Base-by-base conservation (phyloP, 1,140 invertebrate genomes). In the Ips typographus region DNA sequence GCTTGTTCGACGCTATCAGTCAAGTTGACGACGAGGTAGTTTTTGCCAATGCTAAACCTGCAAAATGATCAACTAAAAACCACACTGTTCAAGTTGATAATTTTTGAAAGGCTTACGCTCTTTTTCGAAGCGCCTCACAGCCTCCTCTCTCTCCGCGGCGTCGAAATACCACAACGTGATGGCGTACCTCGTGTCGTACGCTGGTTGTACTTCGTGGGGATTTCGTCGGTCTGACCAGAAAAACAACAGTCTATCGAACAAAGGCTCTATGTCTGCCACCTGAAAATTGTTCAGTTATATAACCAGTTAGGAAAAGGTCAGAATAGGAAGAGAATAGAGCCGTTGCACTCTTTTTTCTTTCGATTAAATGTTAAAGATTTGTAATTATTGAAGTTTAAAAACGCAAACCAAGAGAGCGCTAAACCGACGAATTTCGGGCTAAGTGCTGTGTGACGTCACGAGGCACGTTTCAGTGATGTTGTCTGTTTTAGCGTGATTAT, bases 81-180 rank as follows among this genome's bases (percentile, higher is more conserved):
- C 8, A n/a, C 8, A 8, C 4, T 47, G 40, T 7, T 40, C 40
- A 59, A 62, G 47, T 2, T n/a, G 8, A 2, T 8, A 49, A 36
- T 8, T 49, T 22, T 22, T 22, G 22, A 22, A 22, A 22, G 22
- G 4, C 82, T 80, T 80, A 85, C 84, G 80, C 81, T 85, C 84
- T 77, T 83, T 84, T 80, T 88, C 85, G 74, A 85, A 89, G 77
- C 86, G 83, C 73, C 84, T 80, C 61, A 88, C 84, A 43, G 93
- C 93, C 76, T 89, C 85, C 77, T 89, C 89, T 75, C 93, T 86
- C 82, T 96, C 94, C 68, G 89, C 87, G 1, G 90, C 88, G 82
- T 97, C 95, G 80, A 95, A 96, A 80, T 98, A 98, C 95, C 95
- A 98, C 49, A 98, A 84, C 8, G 95, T 98, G 51, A 98, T 96